These are phyloP conservation scores for Nothobranchius kuhntae DNA, from an alignment of 2,113 vertebrate genomes.

Conservation along the genomic window DNA sequence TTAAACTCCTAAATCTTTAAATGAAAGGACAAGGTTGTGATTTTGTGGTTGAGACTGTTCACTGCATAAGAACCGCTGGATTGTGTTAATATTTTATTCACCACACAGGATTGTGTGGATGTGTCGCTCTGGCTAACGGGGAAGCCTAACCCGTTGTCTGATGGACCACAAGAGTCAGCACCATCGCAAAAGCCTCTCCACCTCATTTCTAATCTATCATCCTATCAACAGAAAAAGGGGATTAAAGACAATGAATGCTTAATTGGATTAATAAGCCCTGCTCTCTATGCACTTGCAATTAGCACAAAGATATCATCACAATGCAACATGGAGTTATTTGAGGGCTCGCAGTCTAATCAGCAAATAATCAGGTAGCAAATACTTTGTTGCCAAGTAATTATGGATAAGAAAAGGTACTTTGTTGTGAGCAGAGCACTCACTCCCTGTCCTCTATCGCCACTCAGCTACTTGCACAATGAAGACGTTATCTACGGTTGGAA, in stretches of 20 bases:
- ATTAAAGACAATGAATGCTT: conserved; percentile 48
- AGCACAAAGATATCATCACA: conserved; percentile 68
- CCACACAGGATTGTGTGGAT: neutral
- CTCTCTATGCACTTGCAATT: conserved; percentile 56
- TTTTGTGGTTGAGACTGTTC: too few species aligned
- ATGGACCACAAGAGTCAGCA: neutral
- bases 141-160: neutral
- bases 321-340: conserved; percentile 57
- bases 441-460: conserved; percentile 42
- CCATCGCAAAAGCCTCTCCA: conserved; percentile 5
- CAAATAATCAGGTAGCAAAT: conserved; percentile 73
- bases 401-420: conserved; percentile 74
- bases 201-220: conserved; percentile 38
- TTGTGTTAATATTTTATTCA: neutral
- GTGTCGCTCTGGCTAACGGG: neutral
- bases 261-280: conserved; percentile 76
- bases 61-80: neutral
- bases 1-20: neutral
- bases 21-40: neutral
- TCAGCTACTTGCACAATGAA: conserved; percentile 47
- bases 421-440: conserved; percentile 58
- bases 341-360: conserved; percentile 62
- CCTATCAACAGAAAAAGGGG: neutral
- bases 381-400: conserved; percentile 74
- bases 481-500: conserved; percentile 55